Base-by-base conservation (phyloP, 2,888 invertebrate genomes). In the Tyria jacobaeae region DNA sequence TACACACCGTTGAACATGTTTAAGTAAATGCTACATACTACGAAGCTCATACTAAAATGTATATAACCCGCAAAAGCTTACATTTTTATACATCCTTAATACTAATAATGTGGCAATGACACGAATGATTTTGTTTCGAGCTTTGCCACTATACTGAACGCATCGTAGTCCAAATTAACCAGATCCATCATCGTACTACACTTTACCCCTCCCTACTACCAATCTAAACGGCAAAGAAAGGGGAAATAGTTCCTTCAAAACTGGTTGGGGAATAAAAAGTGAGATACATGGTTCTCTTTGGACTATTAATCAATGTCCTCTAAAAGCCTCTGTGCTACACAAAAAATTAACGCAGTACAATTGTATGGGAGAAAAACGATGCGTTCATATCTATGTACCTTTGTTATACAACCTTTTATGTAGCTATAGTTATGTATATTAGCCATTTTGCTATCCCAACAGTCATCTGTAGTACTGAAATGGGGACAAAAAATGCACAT, bases 271-370 rank as follows among this genome's bases (percentile, higher is more conserved):
- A 70, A 73, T 76, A 83, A 88, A 76, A 76, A 76, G 75, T 76
- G 65, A 75, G 85, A 88, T 85, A 88, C 86, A 85, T 86, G 83
- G 82, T 81, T 82, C 81, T 80, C 83, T 81, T 78, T 71, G 78
- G 83, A 85, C 89, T 87, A 91, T 91, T 90, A 90, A 91, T 91
- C 90, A 90, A 84, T 82, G 88, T 86, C 86, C 81, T 83, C 87
- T 87, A 89, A 90, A 90, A 90, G 89, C 87, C 88, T 89, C 81
- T 78, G 82, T 78, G 82, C 83, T 84, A 83, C 83, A 86, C 87
- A 90, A 90, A 89, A 89, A 89, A 89, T 85, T 71, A 73, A 76
- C 76, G 68, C 68, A 69, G 67, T 75, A 76, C 77, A 66, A 72
- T 74, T 74, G 71, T 71, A 77, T 76, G 76, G 70, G 80, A 76